Evolutionary conservation across 2,797 vertebrate species (phyloP).

Genomic region (Macrochelys suwanniensis): DNA sequence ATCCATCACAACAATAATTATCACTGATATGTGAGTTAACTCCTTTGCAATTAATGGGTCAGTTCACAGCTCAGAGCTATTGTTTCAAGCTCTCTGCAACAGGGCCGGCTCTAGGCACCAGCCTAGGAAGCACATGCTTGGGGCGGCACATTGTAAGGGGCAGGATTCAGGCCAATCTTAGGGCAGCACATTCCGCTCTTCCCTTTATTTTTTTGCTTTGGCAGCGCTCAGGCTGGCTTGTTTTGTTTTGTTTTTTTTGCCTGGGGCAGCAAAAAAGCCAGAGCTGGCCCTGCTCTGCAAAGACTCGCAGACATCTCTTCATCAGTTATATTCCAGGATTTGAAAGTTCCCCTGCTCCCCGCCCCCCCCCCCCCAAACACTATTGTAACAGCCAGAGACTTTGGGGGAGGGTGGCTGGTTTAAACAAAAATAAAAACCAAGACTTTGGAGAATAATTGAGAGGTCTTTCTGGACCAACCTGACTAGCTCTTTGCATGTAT

Average conservation of each 20-base stretch:
- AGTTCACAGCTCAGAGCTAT: not conserved
- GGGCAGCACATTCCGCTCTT: too few relatives aligned
- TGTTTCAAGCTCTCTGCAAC: constrained; percentile 8
- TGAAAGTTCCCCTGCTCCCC: not conserved
- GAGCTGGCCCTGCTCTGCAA: not conserved
- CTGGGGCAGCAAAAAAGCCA: too few relatives aligned
- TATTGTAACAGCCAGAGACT: too few relatives aligned
- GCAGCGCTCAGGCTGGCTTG: too few relatives aligned
- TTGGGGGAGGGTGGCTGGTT: not conserved
- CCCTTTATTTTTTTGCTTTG: too few relatives aligned
- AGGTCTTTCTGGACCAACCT: not conserved
- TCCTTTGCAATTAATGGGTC: fast-evolving
- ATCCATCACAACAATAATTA: constrained; percentile 38
- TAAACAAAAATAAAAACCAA: constrained; percentile 4
- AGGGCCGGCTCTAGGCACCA: too few relatives aligned
- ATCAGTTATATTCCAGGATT: constrained; percentile 6
- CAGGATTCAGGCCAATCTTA: too few relatives aligned
- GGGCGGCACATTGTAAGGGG: too few relatives aligned
- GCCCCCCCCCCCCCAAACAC: too few relatives aligned
- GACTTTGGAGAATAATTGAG: not conserved
- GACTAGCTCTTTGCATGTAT: too few relatives aligned
- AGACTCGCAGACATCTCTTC: constrained; percentile 2
- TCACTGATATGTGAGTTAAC: constrained; percentile 12
- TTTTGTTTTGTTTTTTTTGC: too few relatives aligned
- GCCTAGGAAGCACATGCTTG: too few relatives aligned